Base-by-base conservation (phyloP, 2,797 vertebrate genomes). In the Enteromius treurensis region DNA sequence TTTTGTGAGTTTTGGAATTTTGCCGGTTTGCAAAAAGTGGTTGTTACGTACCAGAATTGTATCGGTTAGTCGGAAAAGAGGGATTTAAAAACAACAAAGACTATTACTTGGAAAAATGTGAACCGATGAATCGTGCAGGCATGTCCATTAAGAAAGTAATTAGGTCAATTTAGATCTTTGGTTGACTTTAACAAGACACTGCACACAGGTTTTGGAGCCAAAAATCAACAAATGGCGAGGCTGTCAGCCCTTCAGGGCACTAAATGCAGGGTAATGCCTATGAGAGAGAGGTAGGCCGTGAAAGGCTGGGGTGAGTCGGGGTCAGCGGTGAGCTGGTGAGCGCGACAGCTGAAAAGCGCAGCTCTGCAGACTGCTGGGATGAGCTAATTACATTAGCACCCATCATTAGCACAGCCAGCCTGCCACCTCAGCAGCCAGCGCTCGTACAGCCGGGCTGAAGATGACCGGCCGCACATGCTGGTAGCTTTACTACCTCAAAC, bases 331-430 rank as follows among this genome's bases (percentile, higher is more conserved):
- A 86, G 84, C 86, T 77, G 82, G 79, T 87, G 84, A 88, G 71
- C 79, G 77, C 67, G 84, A 82, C 81, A 84, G 86, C 87, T 88
- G 85, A 88, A 89, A 87, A 87, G 84, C 87, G 84, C 85, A 75
- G 80, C 85, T 85, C 82, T 71, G 75, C 86, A 83, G 83, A 87
- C 88, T 92, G 93, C 90, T 87, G 86, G 92, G 91, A 93, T 92
- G 92, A 93, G 92, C 93, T 91, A 91, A 95, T 93, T 83, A 91
- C 81, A 88, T 92, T 93, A 92, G 93, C 92, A 92, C 92, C 93
- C 94, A 93, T 93, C 93, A 94, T 92, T 90, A 90, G 91, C 90
- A 86, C 91, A 91, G 91, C 91, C 89, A 76, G 91, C 92, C 79
- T 74, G 92, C 76, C 81, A 83, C 83, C 92, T 91, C 93, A 93